phyloP scores from a whole-genome alignment of 2,113 vertebrate genomes.

The Neomonachus schauinslandi region DNA sequence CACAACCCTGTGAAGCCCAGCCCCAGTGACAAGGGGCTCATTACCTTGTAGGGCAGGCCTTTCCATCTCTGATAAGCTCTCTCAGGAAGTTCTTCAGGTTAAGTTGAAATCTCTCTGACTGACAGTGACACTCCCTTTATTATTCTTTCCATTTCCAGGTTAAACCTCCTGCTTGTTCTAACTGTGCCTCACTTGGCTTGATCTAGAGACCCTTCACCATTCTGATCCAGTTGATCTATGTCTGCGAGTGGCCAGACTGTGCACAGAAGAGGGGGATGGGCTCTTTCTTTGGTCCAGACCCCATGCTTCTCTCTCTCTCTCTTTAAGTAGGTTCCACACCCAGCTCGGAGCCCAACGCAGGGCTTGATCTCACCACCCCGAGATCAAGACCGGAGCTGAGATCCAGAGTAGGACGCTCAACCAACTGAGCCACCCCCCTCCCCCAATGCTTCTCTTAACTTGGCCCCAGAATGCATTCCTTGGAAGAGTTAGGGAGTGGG shows the following conservation, averaged over 20 bases:
- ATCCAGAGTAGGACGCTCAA: not conserved
- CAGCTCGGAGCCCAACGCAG: not conserved
- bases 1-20: accelerated
- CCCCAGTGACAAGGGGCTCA: not conserved
- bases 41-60: not conserved
- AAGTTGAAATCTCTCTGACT: not conserved
- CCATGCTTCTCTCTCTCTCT: not conserved
- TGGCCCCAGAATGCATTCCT: not conserved
- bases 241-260: accelerated
- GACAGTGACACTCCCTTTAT: not conserved
- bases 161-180: not conserved
- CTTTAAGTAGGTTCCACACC: not conserved
- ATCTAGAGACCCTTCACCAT: not conserved
- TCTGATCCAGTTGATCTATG: not conserved
- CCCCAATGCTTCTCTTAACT: not conserved
- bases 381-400: not conserved
- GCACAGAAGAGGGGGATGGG: not conserved
- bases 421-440: not conserved
- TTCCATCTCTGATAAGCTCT: not conserved
- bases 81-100: not conserved
- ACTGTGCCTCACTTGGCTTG: not conserved
- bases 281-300: not conserved
- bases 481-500: not conserved
- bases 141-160: not conserved
- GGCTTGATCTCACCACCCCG: not conserved